phyloP scores from a whole-genome alignment of 2,888 invertebrate species.

The Hanleya hanleyi region DNA sequence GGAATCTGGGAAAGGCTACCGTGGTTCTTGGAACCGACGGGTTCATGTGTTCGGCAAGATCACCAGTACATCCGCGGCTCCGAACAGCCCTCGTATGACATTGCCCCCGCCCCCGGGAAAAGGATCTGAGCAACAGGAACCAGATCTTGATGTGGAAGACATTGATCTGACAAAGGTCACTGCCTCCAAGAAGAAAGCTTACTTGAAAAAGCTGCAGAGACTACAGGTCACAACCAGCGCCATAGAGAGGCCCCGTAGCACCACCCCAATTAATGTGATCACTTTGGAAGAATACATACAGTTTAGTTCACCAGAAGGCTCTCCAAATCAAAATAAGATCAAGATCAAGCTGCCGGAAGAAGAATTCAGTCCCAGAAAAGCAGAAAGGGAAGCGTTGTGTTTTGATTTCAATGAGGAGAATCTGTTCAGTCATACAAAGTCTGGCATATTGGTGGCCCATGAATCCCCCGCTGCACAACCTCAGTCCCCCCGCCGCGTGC shows the following conservation, averaged over 20 bases:
- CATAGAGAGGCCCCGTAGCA: slow-evolving; percentile 63
- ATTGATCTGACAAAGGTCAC: background rate
- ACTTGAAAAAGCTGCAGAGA: slow-evolving; percentile 58
- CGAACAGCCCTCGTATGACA: background rate
- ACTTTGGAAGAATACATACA: slow-evolving; percentile 62
- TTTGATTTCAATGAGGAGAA: slow-evolving; percentile 62
- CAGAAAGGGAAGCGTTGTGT: slow-evolving; percentile 42
- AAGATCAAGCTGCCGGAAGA: slow-evolving; percentile 62
- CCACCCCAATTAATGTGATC: slow-evolving; percentile 62
- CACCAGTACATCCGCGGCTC: background rate
- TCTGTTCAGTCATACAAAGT: slow-evolving; percentile 60
- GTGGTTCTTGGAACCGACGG: background rate
- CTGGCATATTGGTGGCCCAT: slow-evolving; percentile 58
- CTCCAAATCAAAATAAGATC: slow-evolving; percentile 47
- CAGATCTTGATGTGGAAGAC: background rate
- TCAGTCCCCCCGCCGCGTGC: slow-evolving; percentile 56
- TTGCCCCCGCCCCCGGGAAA: background rate
- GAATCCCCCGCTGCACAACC: slow-evolving; percentile 40
- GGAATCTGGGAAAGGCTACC: background rate
- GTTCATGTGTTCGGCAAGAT: slow-evolving; percentile 1
- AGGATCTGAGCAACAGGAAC: background rate
- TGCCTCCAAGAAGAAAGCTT: slow-evolving; percentile 61
- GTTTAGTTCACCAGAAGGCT: slow-evolving; percentile 59
- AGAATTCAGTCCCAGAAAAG: slow-evolving; percentile 53
- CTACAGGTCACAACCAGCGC: slow-evolving; percentile 63